phyloP scores from a whole-genome alignment of 2,888 invertebrate genomes.

The Bellardia bayeri region DNA sequence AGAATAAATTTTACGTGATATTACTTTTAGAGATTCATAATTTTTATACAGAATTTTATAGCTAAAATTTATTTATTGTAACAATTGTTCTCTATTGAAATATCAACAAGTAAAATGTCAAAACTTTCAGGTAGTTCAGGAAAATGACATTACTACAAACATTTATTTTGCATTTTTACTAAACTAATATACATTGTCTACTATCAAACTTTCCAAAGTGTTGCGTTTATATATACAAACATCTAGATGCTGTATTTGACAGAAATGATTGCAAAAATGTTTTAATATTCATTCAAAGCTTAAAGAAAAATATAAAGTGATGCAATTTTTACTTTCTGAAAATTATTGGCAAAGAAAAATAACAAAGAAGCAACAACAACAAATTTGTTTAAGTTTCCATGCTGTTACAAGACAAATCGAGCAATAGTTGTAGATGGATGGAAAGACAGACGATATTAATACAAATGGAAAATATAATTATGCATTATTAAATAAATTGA shows the following conservation, averaged over 20 bases:
- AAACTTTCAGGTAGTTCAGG: too few species aligned
- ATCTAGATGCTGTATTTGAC: slow-evolving; percentile 11
- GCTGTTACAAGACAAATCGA: slow-evolving; percentile 23
- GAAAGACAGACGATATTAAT: not conserved
- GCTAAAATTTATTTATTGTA: too few species aligned
- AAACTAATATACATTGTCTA: not conserved
- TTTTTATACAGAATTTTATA: too few species aligned
- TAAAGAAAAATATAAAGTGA: slow-evolving; percentile 50
- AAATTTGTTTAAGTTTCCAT: slow-evolving; percentile 32
- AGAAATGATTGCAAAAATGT: slow-evolving; percentile 33
- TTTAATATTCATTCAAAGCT: slow-evolving; percentile 49
- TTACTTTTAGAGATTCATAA: too few species aligned
- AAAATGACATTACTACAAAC: too few species aligned
- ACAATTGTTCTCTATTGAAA: too few species aligned
- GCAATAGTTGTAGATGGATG: not conserved
- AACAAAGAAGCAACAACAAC: not conserved
- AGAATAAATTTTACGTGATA: too few species aligned
- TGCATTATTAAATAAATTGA: not conserved
- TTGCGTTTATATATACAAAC: not conserved
- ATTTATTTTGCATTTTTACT: too few species aligned
- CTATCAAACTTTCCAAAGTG: slow-evolving; percentile 1
- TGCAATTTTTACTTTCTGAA: not conserved
- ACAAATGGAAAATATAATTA: not conserved
- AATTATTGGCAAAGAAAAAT: not conserved
- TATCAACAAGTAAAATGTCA: too few species aligned